Evolutionary conservation across 2,797 vertebrate genomes (phyloP).

Genomic region (Manis crassicaudata): DNA sequence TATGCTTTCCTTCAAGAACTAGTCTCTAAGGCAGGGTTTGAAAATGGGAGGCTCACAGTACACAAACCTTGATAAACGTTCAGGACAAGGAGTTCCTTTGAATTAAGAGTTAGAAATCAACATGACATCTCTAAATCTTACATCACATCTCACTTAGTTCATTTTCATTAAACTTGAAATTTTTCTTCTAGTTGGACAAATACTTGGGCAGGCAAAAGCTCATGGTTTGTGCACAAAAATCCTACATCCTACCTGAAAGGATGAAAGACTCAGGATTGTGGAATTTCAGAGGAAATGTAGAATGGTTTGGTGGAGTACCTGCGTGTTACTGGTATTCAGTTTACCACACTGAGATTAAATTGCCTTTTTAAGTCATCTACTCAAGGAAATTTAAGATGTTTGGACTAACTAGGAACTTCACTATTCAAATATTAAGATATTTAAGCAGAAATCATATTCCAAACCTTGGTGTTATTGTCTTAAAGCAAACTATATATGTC

Average conservation of each 20-base stretch:
- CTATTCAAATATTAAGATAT: conserved; percentile 7
- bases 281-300: conserved; percentile 13
- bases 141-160: background rate
- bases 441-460: background rate
- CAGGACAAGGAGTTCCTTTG: background rate
- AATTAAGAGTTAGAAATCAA: background rate
- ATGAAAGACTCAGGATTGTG: background rate
- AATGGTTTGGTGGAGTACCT: background rate
- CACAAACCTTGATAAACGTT: background rate
- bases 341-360: background rate
- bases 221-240: conserved; percentile 4
- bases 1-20: conserved; percentile 27
- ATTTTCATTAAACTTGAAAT: background rate
- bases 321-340: background rate
- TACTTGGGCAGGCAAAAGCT: background rate
- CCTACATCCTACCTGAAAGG: background rate
- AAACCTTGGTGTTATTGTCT: background rate
- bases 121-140: background rate
- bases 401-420: background rate
- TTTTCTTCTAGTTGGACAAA: conserved; percentile 22
- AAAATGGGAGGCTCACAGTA: conserved; percentile 12
- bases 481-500: background rate
- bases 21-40: background rate
- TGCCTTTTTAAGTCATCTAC: background rate
- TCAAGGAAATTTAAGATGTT: conserved; percentile 23